phyloP scores from a whole-genome alignment of 2,113 vertebrate species.

The Atlantisia rogersi region DNA sequence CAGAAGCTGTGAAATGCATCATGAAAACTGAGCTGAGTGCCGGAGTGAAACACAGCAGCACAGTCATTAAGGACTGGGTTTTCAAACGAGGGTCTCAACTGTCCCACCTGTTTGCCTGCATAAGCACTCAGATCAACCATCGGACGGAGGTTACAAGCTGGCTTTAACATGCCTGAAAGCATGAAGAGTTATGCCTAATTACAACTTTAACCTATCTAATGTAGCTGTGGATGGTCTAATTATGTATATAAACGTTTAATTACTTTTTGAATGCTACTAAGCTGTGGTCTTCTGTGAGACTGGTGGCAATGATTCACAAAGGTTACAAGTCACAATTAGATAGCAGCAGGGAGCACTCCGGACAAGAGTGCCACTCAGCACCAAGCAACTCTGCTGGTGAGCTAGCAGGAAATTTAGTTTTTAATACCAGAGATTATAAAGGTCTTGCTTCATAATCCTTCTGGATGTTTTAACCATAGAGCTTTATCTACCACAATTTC shows the following conservation, averaged over 20 bases:
- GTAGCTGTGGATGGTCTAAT: neutral
- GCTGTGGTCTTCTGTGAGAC: neutral
- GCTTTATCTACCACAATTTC: neutral
- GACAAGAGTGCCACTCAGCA: neutral
- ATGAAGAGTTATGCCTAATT: neutral
- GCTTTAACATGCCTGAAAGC: neutral
- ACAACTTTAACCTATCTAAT: neutral
- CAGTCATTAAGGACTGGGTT: neutral
- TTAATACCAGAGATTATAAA: neutral
- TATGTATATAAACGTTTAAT: slow-evolving; percentile 24
- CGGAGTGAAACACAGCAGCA: neutral
- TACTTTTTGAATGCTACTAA: slow-evolving; percentile 9
- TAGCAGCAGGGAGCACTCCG: neutral
- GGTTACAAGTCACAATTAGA: neutral
- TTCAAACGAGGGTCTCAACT: neutral
- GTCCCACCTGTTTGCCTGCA: neutral
- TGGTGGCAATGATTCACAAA: neutral
- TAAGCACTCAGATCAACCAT: neutral
- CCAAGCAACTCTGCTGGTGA: neutral
- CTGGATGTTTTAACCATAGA: neutral
- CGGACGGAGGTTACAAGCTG: neutral
- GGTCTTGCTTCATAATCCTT: neutral
- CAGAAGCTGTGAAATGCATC: neutral
- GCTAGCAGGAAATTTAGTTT: neutral
- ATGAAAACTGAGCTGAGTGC: neutral